Evolutionary conservation across 2,113 vertebrate genomes (phyloP), one percentile per base, ranked within the genome.

Genomic region (Leptobrachium leishanense): DNA sequence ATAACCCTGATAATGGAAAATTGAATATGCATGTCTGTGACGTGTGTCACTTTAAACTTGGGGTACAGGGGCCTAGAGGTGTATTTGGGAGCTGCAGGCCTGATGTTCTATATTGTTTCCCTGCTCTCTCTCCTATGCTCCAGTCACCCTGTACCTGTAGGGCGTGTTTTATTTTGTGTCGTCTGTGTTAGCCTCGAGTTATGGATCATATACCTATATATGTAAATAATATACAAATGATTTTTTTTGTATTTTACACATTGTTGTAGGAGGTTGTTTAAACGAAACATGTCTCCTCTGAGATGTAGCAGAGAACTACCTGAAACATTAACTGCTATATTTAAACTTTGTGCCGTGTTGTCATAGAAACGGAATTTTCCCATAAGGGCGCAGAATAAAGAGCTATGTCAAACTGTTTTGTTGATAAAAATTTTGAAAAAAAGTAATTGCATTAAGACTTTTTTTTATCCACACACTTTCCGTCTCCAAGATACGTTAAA

Each of bases 281-380:
- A 79, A 79, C 73, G 77, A 79, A 79, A 73, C 63, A 79, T 73
- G 69, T 65, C 68, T 79, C 54, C 31, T 74, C 70, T 79, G 69
- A 79, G 62, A 79, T 68, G 44, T 73, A 67, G 64, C 64, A 68
- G 71, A 15, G 72, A 74, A 62, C 53, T 59, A 74, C 63, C 78
- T 68, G 67, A 80, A 80, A 80, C 73, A 80, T 80, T 59, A 80
- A 80, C 53, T 68, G 78, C 78, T 80, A 80, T 80, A 80, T 80
- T 80, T 80, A 80, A 80, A 80, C 71, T 68, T 80, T 80, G 78
- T 62, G 64, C 71, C 41, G 41, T 5, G 54, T 74, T 74, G 71
- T 72, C 78, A 62, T 50, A 71, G 78, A 80, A 80, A 80, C 78
- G 59, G 64, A 68, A 80, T 74, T 74, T 62, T 46, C 72, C 71